A percentile compares a stretch with the other conserved stretches of the same genome.
Evolutionary conservation across 2,797 vertebrate species (phyloP).

Genomic region (Cuniculus paca): DNA sequence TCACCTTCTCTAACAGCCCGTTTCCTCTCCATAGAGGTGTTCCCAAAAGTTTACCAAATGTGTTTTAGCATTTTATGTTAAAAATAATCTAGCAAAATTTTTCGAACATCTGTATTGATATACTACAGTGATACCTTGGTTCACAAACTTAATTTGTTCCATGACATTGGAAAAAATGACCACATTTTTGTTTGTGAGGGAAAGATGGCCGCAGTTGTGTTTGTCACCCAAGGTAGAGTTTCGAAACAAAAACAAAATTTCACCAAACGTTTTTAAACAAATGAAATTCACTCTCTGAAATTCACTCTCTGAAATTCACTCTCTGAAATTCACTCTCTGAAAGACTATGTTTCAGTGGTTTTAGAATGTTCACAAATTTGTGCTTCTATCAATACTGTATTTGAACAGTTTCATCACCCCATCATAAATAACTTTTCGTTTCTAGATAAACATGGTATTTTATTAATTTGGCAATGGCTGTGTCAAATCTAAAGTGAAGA

Average conservation of each 20-base stretch:
- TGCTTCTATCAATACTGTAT: neutral
- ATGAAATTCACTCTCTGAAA: too few relatives aligned
- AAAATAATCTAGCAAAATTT: neutral
- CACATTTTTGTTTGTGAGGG: neutral
- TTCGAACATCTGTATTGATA: neutral
- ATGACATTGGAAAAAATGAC: neutral
- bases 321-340: neutral
- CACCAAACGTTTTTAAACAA: neutral
- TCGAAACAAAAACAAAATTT: neutral
- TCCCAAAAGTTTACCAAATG: conserved; percentile 19
- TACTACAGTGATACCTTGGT: neutral
- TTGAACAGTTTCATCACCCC: neutral
- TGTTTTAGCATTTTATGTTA: neutral
- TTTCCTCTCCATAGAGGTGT: neutral
- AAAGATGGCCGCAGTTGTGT: neutral
- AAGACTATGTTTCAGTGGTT: neutral
- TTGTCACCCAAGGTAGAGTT: neutral
- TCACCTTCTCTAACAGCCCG: neutral
- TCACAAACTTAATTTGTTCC: neutral
- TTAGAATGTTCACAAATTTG: conserved; percentile 1
- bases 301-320: conserved; percentile 11
- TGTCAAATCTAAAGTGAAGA: conserved; percentile 5
- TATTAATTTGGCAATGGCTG: neutral
- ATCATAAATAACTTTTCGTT: neutral
- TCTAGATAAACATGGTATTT: neutral